Evolutionary conservation across 2,888 invertebrate species (phyloP).

Genomic region (Drosophila borealis): DNA sequence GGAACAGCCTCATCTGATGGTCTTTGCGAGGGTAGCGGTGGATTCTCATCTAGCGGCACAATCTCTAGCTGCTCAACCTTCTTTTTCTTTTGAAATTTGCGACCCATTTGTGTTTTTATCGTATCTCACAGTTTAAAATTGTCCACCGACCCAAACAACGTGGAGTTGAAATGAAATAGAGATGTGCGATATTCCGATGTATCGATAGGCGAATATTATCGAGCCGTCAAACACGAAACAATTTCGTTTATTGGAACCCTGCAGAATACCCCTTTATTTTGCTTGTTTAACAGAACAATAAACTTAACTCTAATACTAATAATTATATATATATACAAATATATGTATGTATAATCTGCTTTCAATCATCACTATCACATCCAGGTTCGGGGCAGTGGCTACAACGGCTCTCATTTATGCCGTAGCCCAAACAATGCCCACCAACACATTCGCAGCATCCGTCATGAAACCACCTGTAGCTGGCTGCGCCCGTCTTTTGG

Average conservation of each 20-base stretch:
- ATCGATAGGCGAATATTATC: slow-evolving; percentile 20
- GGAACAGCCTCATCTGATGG: slow-evolving; percentile 90
- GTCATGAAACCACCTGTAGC: slow-evolving; percentile 89
- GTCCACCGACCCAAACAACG: slow-evolving; percentile 58
- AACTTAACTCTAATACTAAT: slow-evolving; percentile 7
- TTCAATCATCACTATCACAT: slow-evolving; percentile 86
- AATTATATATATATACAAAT: neutral
- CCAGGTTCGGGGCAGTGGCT: slow-evolving; percentile 88
- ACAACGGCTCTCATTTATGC: slow-evolving; percentile 93
- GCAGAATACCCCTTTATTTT: slow-evolving; percentile 22
- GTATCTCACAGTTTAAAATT: slow-evolving; percentile 1
- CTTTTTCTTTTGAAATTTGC: slow-evolving; percentile 74
- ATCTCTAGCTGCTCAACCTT: slow-evolving; percentile 81
- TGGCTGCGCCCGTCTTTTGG: slow-evolving; percentile 74
- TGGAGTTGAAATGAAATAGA: slow-evolving; percentile 58
- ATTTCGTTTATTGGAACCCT: neutral
- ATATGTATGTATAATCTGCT: neutral
- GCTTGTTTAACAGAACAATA: slow-evolving; percentile 13
- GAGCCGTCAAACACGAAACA: slow-evolving; percentile 2
- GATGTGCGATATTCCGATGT: slow-evolving; percentile 19
- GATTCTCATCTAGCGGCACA: slow-evolving; percentile 84
- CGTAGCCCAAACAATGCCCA: slow-evolving; percentile 93
- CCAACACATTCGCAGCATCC: slow-evolving; percentile 97
- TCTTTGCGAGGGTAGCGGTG: slow-evolving; percentile 87
- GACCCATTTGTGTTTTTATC: slow-evolving; percentile 62